A percentile compares a stretch with the other conserved stretches of the same genome.
Evolutionary conservation across 2,113 vertebrate species (phyloP).

Genomic region (Misgurnus mizolepis): DNA sequence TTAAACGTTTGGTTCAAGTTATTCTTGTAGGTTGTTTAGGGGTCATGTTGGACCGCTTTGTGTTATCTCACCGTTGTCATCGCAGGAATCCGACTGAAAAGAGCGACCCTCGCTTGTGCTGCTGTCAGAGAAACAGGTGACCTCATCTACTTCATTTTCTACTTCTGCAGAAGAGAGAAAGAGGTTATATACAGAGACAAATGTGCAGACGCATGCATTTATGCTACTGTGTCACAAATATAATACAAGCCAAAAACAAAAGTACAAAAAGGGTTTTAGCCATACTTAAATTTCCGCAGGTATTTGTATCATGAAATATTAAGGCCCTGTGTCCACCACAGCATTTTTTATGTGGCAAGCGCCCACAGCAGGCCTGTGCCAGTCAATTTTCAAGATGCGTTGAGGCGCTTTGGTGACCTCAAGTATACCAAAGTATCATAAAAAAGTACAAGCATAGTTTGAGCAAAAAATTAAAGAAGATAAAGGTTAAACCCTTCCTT

Average conservation of each 20-base stretch:
- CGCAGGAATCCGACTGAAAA: constrained; percentile 91
- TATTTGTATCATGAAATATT: too few species aligned
- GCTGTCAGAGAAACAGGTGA: constrained; percentile 85
- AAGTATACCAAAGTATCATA: too few species aligned
- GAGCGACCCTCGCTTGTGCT: constrained; percentile 86
- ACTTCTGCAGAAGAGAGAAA: constrained; percentile 68
- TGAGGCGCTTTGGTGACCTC: too few species aligned
- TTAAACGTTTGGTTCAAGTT: background rate
- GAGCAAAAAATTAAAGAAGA: too few species aligned
- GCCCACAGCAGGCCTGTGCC: too few species aligned
- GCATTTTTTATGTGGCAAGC: too few species aligned
- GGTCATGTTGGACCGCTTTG: background rate
- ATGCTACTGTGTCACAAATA: background rate
- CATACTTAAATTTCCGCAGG: too few species aligned
- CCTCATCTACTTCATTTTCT: constrained; percentile 78
- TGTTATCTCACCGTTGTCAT: constrained; percentile 88
- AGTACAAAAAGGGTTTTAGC: background rate
- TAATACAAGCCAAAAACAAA: background rate
- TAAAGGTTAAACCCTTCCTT: too few species aligned
- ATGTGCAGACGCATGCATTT: constrained; percentile 3
- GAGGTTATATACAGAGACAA: constrained; percentile 25
- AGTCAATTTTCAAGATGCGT: too few species aligned
- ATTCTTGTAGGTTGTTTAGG: background rate
- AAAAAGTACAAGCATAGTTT: too few species aligned
- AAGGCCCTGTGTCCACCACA: too few species aligned